Evolutionary conservation across 2,797 vertebrate genomes (phyloP).

Genomic region (Spinibarbus caldwelli): DNA sequence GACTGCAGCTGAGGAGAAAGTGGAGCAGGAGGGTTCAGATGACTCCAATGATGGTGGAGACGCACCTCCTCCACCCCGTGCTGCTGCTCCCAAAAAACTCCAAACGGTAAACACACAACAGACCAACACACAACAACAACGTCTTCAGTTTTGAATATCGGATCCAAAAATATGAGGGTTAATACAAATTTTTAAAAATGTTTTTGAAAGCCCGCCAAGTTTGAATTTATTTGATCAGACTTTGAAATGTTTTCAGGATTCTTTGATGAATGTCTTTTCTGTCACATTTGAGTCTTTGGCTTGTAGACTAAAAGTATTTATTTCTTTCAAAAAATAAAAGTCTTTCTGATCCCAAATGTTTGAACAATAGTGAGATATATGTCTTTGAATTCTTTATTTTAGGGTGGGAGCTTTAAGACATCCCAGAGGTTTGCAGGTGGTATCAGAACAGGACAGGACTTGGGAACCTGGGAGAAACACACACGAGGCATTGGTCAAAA

Average conservation of each 20-base stretch:
- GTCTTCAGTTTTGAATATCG: background rate
- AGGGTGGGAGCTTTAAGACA: slow-evolving; percentile 92
- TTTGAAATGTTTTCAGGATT: background rate
- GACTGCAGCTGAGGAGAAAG: slow-evolving; percentile 83
- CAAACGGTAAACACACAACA: slow-evolving; percentile 91
- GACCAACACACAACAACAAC: background rate
- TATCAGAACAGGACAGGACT: slow-evolving; percentile 87
- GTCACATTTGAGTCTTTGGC: background rate
- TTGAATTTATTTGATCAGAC: background rate
- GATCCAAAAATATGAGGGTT: background rate
- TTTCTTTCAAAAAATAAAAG: background rate
- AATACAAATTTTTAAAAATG: background rate
- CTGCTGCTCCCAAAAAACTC: slow-evolving; percentile 87
- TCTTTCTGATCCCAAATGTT: background rate
- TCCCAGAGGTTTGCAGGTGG: slow-evolving; percentile 92
- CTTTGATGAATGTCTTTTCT: background rate
- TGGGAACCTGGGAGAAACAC: slow-evolving; percentile 96
- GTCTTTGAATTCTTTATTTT: slow-evolving; percentile 28
- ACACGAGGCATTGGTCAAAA: slow-evolving; percentile 97
- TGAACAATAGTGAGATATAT: background rate
- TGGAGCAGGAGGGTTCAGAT: slow-evolving; percentile 79
- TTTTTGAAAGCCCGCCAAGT: background rate
- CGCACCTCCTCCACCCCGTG: slow-evolving; percentile 73
- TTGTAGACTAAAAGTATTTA: background rate
- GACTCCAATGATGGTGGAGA: slow-evolving; percentile 73